These are phyloP conservation scores for Acropternis orthonyx DNA, from an alignment of 2,797 vertebrate species.

Conservation along the genomic window DNA sequence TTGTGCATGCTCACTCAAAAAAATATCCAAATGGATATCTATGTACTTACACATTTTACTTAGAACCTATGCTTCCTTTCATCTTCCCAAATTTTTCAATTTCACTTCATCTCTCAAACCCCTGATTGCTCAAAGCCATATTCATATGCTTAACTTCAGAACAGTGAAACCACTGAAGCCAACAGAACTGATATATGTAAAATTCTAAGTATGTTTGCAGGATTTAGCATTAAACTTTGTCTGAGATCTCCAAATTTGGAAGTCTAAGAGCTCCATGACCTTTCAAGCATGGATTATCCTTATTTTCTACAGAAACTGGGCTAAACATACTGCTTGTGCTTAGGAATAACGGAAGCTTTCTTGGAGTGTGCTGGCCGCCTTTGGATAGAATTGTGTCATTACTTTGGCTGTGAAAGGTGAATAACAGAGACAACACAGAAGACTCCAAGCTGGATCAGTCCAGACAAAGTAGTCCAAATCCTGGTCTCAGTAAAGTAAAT, in stretches of 20 bases:
- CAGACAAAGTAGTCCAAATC: conserved; percentile 11
- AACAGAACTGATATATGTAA: neutral
- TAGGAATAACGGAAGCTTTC: neutral
- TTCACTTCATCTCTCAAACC: neutral
- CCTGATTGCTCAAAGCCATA: neutral
- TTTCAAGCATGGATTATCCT: conserved; percentile 11
- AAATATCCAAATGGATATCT: neutral
- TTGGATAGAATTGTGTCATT: neutral
- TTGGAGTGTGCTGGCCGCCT: neutral
- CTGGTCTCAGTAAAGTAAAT: conserved; percentile 22
- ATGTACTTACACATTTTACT: neutral
- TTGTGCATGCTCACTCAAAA: neutral
- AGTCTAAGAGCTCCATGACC: neutral
- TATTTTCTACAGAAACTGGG: conserved; percentile 1
- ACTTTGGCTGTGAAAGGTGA: neutral
- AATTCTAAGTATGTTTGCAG: conserved; percentile 6
- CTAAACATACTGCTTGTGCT: neutral
- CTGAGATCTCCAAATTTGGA: conserved; percentile 28
- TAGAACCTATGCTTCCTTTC: neutral
- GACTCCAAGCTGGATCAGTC: neutral
- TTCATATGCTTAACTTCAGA: neutral
- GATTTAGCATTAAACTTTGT: neutral
- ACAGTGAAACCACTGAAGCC: neutral
- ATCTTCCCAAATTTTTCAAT: neutral
- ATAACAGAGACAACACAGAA: neutral